phyloP scores from a whole-genome alignment of 1,140 invertebrate genomes.

The Batillaria attramentaria region DNA sequence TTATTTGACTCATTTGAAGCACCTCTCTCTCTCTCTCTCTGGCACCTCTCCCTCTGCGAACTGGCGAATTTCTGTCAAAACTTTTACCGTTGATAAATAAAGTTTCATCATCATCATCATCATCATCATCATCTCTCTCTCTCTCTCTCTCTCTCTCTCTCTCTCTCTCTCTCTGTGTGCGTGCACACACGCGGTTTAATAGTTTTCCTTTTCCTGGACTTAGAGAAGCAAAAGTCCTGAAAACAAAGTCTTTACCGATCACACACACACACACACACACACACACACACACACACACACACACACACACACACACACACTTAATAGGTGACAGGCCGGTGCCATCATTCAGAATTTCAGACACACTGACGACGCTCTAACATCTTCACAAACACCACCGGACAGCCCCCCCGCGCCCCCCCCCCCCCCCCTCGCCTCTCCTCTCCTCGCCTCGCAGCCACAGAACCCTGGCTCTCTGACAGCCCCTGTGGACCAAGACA shows the following conservation, averaged over 20 bases:
- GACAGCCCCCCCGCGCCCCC: too few species aligned
- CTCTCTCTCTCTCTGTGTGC: too few species aligned
- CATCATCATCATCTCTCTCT: not conserved
- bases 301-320: constrained; percentile 11
- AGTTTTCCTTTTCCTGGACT: not conserved
- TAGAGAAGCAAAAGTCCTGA: not conserved
- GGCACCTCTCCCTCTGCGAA: not conserved
- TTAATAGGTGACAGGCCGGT: not conserved
- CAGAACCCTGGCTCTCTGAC: not conserved
- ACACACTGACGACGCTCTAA: too few species aligned
- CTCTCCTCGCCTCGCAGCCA: too few species aligned
- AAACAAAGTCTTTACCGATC: not conserved
- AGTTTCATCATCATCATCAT: not conserved
- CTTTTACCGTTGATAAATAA: too few species aligned
- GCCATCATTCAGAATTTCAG: not conserved
- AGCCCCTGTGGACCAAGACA: not conserved
- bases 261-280: not conserved
- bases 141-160: too few species aligned
- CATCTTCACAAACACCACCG: too few species aligned
- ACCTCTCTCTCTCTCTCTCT: not conserved
- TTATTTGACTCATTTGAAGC: too few species aligned
- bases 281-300: constrained; percentile 7
- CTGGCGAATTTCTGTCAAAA: not conserved
- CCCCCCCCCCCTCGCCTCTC: too few species aligned
- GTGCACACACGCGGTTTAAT: not conserved